phyloP scores from a whole-genome alignment of 2,888 invertebrate species.

The Tanytarsus gracilentus region DNA sequence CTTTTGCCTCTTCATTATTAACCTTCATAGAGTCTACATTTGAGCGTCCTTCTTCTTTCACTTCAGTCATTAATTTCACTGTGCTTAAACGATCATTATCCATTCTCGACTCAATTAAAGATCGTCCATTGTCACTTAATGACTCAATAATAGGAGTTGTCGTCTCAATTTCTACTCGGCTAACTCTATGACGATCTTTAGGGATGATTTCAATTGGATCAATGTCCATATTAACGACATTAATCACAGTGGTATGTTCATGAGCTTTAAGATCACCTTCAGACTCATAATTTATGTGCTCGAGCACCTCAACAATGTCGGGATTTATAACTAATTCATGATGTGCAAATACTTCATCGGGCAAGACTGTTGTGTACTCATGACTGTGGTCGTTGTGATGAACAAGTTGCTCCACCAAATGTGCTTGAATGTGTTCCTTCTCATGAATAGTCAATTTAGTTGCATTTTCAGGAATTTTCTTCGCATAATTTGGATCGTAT shows the following conservation, averaged over 20 bases:
- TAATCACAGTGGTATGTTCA: neutral
- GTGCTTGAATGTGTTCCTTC: neutral
- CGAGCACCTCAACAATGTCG: conserved; percentile 1
- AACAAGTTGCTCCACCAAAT: conserved; percentile 7
- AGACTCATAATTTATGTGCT: neutral
- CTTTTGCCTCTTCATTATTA: no score
- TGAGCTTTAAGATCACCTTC: neutral
- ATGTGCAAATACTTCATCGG: neutral
- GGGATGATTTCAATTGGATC: conserved; percentile 22
- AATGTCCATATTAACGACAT: neutral
- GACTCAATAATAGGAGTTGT: no score
- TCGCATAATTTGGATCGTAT: neutral
- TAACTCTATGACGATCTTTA: conserved; percentile 2
- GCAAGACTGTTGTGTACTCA: neutral
- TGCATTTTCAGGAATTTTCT: neutral
- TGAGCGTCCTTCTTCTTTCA: no score
- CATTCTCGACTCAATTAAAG: no score
- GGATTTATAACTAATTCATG: neutral
- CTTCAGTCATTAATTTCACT: no score
- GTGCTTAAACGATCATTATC: no score
- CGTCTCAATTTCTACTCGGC: neutral
- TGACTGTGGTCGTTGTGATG: neutral
- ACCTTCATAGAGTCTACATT: no score
- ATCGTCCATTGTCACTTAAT: no score
- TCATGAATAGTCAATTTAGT: neutral